These are phyloP conservation scores for Rattus norvegicus DNA, from an alignment of 2,113 vertebrate genomes.

Conservation along the genomic window DNA sequence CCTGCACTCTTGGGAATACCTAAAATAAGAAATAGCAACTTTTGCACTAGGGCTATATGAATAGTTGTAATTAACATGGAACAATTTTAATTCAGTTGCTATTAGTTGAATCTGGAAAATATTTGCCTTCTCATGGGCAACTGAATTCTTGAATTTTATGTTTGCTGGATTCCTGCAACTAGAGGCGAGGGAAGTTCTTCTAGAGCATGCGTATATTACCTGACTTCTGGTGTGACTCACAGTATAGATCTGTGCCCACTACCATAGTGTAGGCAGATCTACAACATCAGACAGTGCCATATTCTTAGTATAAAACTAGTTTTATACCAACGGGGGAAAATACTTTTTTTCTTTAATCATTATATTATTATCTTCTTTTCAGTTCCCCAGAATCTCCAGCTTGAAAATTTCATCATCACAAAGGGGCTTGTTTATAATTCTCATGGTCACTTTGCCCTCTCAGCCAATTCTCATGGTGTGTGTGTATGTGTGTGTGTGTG, in stretches of 20 bases:
- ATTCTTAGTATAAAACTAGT: background rate
- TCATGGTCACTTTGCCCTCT: background rate
- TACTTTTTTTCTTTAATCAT: background rate
- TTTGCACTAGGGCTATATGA: background rate
- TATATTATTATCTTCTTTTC: background rate
- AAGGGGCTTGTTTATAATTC: background rate
- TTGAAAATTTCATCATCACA: background rate
- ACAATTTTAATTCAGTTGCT: background rate
- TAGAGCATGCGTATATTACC: background rate
- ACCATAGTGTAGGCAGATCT: background rate
- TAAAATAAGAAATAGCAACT: constrained; percentile 53
- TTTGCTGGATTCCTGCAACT: background rate
- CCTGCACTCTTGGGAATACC: background rate
- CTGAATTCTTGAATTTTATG: background rate
- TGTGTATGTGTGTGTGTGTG: no score
- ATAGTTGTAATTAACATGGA: constrained; percentile 43
- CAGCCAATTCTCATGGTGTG: background rate
- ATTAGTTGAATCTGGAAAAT: background rate
- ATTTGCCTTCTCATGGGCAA: background rate
- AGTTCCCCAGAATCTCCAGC: background rate
- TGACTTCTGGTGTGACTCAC: background rate
- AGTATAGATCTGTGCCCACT: background rate
- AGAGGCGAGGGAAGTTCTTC: background rate
- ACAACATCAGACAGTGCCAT: background rate
- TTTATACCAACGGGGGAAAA: background rate